A percentile compares a stretch with the other conserved stretches of the same genome.
Conservation (phyloP, 2,113 vertebrate genomes). For the Pteruthius melanotis region DNA sequence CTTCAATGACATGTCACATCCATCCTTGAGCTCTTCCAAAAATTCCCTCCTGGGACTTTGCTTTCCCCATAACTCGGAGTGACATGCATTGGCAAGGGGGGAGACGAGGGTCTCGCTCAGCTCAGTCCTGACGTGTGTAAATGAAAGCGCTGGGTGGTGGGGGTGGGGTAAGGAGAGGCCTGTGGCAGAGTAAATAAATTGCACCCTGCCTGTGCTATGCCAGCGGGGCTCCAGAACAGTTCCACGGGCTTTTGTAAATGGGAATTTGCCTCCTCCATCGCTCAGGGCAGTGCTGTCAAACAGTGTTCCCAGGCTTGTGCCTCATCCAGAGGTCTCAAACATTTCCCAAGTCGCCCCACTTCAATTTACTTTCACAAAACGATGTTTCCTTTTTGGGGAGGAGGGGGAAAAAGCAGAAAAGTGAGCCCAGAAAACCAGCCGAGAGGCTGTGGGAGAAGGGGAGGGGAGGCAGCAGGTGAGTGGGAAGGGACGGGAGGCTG, state of each 20-base stretch:
- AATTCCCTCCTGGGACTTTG: slow-evolving; percentile 53
- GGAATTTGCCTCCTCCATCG: slow-evolving; percentile 30
- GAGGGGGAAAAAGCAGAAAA: fast-evolving
- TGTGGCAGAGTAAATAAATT: slow-evolving; percentile 63
- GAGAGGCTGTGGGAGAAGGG: background rate
- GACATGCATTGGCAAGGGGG: background rate
- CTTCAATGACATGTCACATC: slow-evolving; percentile 68
- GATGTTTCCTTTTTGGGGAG: background rate
- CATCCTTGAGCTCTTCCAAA: slow-evolving; percentile 67
- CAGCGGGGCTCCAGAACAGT: slow-evolving; percentile 16
- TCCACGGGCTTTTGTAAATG: slow-evolving; percentile 35
- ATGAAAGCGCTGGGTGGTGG: slow-evolving; percentile 14
- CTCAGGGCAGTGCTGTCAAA: slow-evolving; percentile 27
- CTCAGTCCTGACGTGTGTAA: background rate
- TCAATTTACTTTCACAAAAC: background rate
- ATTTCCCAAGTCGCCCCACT: background rate
- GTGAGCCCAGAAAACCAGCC: background rate
- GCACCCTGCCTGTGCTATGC: slow-evolving; percentile 51
- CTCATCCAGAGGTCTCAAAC: background rate
- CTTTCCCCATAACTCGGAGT: slow-evolving; percentile 47
- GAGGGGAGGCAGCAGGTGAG: background rate
- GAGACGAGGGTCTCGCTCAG: background rate
- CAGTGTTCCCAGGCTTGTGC: background rate
- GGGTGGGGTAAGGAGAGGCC: background rate
- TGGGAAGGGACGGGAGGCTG: background rate